These are phyloP conservation scores for Uria aalge DNA, from an alignment of 2,113 vertebrate genomes.

Conservation along the genomic window DNA sequence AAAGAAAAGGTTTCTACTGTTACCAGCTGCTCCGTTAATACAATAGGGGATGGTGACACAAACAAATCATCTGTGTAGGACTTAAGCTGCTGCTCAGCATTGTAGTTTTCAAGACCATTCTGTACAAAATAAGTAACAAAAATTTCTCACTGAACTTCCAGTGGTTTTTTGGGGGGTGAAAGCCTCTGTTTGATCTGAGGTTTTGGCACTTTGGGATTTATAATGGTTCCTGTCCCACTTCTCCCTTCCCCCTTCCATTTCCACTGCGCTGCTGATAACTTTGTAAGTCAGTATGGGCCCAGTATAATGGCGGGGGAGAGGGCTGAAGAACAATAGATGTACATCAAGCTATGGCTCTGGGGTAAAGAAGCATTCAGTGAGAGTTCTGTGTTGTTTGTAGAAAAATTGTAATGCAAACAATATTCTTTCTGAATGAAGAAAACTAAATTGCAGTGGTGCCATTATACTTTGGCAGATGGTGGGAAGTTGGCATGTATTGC, in stretches of 20 bases:
- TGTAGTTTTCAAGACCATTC: background rate
- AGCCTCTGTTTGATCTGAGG: background rate
- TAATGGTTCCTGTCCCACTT: background rate
- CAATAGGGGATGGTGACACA: background rate
- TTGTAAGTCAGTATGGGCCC: background rate
- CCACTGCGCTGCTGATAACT: background rate
- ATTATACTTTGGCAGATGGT: background rate
- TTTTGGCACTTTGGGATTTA: background rate
- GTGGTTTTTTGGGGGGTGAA: background rate
- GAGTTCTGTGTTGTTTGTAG: background rate
- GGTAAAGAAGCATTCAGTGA: background rate
- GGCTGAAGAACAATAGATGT: background rate
- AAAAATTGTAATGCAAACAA: background rate
- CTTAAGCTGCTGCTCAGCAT: background rate
- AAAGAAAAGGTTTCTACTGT: background rate
- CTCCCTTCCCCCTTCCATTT: background rate
- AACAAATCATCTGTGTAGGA: background rate
- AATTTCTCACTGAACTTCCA: background rate
- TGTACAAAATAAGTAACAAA: background rate
- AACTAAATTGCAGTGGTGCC: background rate
- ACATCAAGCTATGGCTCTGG: background rate
- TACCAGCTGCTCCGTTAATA: background rate
- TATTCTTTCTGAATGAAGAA: background rate
- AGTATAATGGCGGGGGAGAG: background rate
- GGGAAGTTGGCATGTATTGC: background rate